Conservation (phyloP, 2,797 vertebrate genomes). For the Diplodus puntazzo region DNA sequence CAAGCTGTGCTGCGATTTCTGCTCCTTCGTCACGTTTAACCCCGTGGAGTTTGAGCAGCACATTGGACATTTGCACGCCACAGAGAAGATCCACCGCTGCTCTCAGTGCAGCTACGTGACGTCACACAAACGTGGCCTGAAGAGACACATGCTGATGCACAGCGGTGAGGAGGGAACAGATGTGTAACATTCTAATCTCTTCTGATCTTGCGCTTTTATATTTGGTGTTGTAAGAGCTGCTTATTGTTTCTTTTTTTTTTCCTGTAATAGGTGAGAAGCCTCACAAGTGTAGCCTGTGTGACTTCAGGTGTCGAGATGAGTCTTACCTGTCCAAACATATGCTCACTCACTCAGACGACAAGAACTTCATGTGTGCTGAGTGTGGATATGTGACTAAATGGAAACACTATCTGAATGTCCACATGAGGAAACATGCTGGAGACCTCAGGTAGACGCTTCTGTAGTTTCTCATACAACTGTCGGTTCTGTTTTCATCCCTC, state of each 20-base stretch:
- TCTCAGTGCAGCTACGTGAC: constrained; percentile 93
- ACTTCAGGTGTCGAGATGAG: constrained; percentile 96
- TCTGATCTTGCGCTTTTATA: not conserved
- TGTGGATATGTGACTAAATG: constrained; percentile 99
- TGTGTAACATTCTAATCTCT: not conserved
- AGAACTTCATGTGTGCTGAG: constrained; percentile 98
- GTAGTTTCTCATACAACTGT: not conserved
- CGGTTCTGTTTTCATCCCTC: not conserved
- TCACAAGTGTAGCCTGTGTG: constrained; percentile 93
- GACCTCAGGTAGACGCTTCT: constrained; percentile 90
- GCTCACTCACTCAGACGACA: constrained; percentile 93
- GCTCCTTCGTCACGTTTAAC: constrained; percentile 92
- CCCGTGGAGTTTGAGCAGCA: constrained; percentile 94
- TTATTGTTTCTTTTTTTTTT: constrained; percentile 3
- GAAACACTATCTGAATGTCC: constrained; percentile 97
- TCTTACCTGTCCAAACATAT: constrained; percentile 98
- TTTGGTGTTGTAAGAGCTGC: not conserved
- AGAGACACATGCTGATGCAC: constrained; percentile 93
- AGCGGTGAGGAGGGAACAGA: constrained; percentile 85
- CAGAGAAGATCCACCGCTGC: constrained; percentile 95
- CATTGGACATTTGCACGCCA: constrained; percentile 93
- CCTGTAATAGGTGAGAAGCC: constrained; percentile 91
- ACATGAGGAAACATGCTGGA: constrained; percentile 97
- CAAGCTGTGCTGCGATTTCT: constrained; percentile 91
- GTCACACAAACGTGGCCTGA: constrained; percentile 94